Percentiles rank a stretch among this genome's conserved stretches.
phyloP scores from a whole-genome alignment of 2,113 vertebrate genomes.

The Neomonachus schauinslandi region DNA sequence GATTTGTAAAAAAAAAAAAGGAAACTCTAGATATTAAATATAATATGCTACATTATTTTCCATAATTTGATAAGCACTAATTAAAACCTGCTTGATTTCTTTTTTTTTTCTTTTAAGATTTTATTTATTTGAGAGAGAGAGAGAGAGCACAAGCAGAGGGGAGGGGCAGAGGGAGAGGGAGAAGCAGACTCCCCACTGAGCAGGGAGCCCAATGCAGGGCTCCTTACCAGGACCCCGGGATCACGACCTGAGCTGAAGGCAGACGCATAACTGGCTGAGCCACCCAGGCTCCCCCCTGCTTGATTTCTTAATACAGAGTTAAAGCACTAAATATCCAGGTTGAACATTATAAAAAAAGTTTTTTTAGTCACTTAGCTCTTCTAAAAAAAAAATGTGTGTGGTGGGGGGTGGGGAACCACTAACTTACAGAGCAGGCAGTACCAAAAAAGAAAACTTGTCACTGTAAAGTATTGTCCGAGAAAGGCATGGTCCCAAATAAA shows the following conservation, averaged over 20 bases:
- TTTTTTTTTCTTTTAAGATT: background rate
- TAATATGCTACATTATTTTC: background rate
- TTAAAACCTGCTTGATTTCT: background rate
- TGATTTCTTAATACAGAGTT: background rate
- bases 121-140: background rate
- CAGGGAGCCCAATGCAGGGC: too few species aligned
- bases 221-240: too few species aligned
- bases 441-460: background rate
- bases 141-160: too few species aligned
- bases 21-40: constrained; percentile 1
- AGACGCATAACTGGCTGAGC: too few species aligned
- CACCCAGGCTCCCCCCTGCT: background rate
- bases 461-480: background rate
- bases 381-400: background rate
- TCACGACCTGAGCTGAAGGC: too few species aligned
- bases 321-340: background rate
- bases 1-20: background rate
- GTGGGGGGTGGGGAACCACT: background rate
- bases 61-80: background rate
- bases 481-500: background rate
- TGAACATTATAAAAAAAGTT: background rate
- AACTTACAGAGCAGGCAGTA: background rate
- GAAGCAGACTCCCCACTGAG: too few species aligned
- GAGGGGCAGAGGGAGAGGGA: too few species aligned
- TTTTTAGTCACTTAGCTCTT: background rate